Percentiles rank a stretch among this genome's conserved stretches.
Evolutionary conservation across 2,888 invertebrate species (phyloP).

Genomic region (Didymodactylos carnosus): DNA sequence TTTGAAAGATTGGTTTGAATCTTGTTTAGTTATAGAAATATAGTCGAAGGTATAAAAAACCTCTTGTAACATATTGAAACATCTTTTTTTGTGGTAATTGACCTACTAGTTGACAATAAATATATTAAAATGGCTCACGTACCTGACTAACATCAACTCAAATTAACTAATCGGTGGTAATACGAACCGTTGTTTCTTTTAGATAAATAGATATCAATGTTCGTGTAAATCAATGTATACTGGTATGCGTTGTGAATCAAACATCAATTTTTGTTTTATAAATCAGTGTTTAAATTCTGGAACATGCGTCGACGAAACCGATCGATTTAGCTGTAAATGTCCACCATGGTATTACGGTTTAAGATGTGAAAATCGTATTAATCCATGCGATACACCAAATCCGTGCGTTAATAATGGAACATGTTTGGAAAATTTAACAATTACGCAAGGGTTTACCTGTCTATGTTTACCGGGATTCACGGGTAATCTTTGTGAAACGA

Average conservation of each 20-base stretch:
- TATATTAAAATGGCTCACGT: too few relatives aligned
- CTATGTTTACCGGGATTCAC: conserved; percentile 13
- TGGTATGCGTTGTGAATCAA: conserved; percentile 6
- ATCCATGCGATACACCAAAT: conserved; percentile 19
- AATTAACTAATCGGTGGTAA: not conserved
- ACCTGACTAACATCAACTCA: too few relatives aligned
- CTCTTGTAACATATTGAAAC: too few relatives aligned
- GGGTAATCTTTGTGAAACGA: conserved; percentile 7
- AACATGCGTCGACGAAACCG: not conserved
- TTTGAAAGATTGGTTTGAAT: too few relatives aligned
- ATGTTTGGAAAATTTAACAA: conserved; percentile 19
- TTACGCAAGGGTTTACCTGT: not conserved
- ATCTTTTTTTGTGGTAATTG: too few relatives aligned
- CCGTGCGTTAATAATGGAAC: conserved; percentile 25
- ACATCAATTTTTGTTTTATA: conserved; percentile 8
- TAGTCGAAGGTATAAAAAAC: too few relatives aligned
- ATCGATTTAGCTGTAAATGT: conserved; percentile 19
- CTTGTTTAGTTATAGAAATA: too few relatives aligned
- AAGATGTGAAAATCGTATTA: conserved; percentile 18
- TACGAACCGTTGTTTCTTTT: not conserved
- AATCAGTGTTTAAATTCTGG: conserved; percentile 6
- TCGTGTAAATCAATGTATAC: conserved; percentile 9
- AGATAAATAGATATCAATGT: conserved; percentile 14
- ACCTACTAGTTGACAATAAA: too few relatives aligned
- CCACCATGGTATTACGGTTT: conserved; percentile 20